Evolutionary conservation across 2,797 vertebrate species (phyloP), one percentile per base, ranked within the genome.

Genomic region (Bufotes viridis): DNA sequence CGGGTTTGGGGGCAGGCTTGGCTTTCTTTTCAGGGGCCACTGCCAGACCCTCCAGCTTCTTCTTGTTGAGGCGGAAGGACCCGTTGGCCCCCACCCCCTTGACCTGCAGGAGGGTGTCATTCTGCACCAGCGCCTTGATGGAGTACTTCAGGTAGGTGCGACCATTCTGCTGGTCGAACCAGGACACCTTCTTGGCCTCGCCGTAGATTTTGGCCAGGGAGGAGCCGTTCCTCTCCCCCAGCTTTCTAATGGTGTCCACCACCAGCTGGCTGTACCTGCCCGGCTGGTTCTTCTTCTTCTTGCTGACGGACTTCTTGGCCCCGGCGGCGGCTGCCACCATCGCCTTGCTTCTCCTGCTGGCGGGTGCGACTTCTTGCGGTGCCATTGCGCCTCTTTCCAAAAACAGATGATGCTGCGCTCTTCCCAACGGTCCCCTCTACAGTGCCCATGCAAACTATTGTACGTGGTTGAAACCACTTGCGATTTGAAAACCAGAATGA

Each of bases 141-240:
- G 96, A 96, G 87, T 96, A 97, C 57, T 96, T 96, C 88, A 97
- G 92, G 91, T 97, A 97, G 90, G 95, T 96, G 90, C 96, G 95
- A 4, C 96, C 96, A 85, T 97, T 95, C 91, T 96, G 95, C 93
- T 97, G 95, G 90, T 97, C 96, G 90, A 97, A 97, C 96, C 96
- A 97, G 78, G 93, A 91, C 90, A 95, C 95, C 85, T 96, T 96
- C 90, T 95, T 96, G 87, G 96, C 96, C 90, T 97, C 96, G 0
- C 95, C 94, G 90, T 96, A 96, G 82, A 97, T 96, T 84, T 95
- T 96, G 51, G 95, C 96, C 87, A 97, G 90, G 11, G 96, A 97
- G 0, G 96, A 97, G 61, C 96, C 96, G 81, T 94, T 94, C 78
- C 95, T 95, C 91, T 96, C 96, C 0, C 93, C 94, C 90, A 97